Conservation (phyloP, 2,888 invertebrate species). For the Netelia fuscicornis region DNA sequence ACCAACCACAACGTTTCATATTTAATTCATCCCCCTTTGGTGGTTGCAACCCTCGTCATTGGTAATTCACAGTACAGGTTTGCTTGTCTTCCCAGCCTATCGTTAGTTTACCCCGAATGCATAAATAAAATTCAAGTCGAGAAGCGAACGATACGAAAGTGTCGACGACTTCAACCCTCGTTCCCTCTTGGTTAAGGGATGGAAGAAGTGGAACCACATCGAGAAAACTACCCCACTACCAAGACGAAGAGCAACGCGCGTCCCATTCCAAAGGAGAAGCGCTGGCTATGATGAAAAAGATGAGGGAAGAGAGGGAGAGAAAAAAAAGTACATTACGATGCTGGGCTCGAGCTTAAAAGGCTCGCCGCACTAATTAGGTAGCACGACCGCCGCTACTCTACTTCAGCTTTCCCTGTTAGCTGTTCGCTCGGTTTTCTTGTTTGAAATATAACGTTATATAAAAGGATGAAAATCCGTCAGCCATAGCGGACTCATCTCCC, state of each 20-base stretch:
- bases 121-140: conserved; percentile 47
- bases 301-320: neutral
- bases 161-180: neutral
- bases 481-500: conserved; percentile 29
- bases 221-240: neutral
- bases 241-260: too few species aligned
- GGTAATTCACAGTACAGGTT: conserved; percentile 10
- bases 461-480: conserved; percentile 41
- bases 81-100: conserved; percentile 13
- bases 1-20: neutral
- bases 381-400: conserved; percentile 42
- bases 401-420: conserved; percentile 48
- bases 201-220: neutral
- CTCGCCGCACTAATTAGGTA: conserved; percentile 59
- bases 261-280: too few species aligned
- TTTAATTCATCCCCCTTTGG: conserved; percentile 20
- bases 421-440: conserved; percentile 26
- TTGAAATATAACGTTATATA: conserved; percentile 40
- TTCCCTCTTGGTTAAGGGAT: too few species aligned
- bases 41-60: conserved; percentile 17
- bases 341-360: conserved; percentile 51
- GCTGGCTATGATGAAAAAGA: too few species aligned
- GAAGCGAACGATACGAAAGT: conserved; percentile 52
- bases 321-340: conserved; percentile 43
- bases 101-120: conserved; percentile 25